Base-by-base conservation (phyloP, 2,888 invertebrate species). In the Volucella zonaria region DNA sequence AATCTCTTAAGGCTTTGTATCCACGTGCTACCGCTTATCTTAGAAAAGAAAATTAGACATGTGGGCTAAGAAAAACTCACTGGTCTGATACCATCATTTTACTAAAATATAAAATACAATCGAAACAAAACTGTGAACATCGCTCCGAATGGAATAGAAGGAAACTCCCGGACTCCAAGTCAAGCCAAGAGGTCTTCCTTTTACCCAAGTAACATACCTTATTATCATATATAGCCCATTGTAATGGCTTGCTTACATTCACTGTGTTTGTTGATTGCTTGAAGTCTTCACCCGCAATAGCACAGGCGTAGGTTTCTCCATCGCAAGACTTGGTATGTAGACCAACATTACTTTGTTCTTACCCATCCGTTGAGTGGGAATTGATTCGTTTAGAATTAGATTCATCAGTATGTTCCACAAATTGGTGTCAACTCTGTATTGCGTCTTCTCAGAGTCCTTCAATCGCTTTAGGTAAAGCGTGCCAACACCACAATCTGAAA, bases 291-390 rank as follows among this genome's bases (percentile, higher is more conserved):
- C 98, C 89, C 97, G 94, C 40, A 98, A 92, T 59, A 98, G 92
- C 88, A 97, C 93, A 8, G 97, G 94, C 67, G 95, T 94, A 0
- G 97, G 96, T 71, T 91, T 91, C 11, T 95, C 94, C 0, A 94
- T 92, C 82, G 96, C 96, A 0, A 98, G 97, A 75, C 95, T 96
- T 1, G 98, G 97, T 86, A 97, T 92, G 91, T 97, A 97, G 6
- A 96, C 94, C 89, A 98, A 91, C 94, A 98, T 95, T 1, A 97
- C 95, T 90, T 98, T 96, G 89, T 97, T 98, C 90, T 97, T 97
- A 66, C 97, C 97, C 93, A 95, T 94, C 38, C 95, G 94, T 89
- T 96, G 94, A 0, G 94, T 93, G 0, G 97, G 97, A 88, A 96
- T 94, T 23, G 93, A 93, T 66, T 94, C 92, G 9, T 94, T 94